Conservation (phyloP, 2,113 vertebrate species). For the Esox niger region DNA sequence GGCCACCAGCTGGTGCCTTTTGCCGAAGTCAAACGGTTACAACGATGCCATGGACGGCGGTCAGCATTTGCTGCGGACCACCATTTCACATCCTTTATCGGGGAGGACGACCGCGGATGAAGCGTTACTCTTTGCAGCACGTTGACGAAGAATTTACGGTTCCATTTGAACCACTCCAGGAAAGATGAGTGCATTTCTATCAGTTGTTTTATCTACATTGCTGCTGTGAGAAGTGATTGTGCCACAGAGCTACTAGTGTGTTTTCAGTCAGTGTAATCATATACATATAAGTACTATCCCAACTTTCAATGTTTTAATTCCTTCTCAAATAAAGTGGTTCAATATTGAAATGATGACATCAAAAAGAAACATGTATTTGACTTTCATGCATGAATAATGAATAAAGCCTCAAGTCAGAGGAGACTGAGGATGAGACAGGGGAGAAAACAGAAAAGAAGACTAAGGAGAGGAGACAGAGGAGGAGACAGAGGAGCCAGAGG, state of each 20-base stretch:
- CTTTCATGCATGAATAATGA: slow-evolving; percentile 32
- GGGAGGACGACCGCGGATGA: too few species aligned
- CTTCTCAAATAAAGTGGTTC: slow-evolving; percentile 22
- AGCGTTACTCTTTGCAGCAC: too few species aligned
- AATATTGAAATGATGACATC: slow-evolving; percentile 31
- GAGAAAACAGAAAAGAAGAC: background rate
- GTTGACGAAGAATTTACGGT: too few species aligned
- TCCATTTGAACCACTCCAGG: slow-evolving; percentile 2
- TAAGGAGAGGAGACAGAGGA: too few species aligned
- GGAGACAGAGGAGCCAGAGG: too few species aligned
- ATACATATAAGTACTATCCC: slow-evolving; percentile 18
- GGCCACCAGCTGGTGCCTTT: too few species aligned
- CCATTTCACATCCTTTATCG: too few species aligned
- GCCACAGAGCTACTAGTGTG: slow-evolving; percentile 10
- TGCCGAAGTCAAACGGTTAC: too few species aligned
- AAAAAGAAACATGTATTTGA: slow-evolving; percentile 6
- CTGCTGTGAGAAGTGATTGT: slow-evolving; percentile 12
- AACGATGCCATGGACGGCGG: too few species aligned
- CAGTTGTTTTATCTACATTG: background rate
- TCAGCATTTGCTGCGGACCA: too few species aligned
- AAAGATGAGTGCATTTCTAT: background rate
- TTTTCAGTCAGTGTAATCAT: slow-evolving; percentile 16
- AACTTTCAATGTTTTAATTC: slow-evolving; percentile 29
- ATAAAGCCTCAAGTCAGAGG: slow-evolving; percentile 26
- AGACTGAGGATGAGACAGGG: slow-evolving; percentile 41